Evolutionary conservation across 2,113 vertebrate species (phyloP), one percentile per base, ranked within the genome.

Genomic region (Protobothrops mucrosquamatus): DNA sequence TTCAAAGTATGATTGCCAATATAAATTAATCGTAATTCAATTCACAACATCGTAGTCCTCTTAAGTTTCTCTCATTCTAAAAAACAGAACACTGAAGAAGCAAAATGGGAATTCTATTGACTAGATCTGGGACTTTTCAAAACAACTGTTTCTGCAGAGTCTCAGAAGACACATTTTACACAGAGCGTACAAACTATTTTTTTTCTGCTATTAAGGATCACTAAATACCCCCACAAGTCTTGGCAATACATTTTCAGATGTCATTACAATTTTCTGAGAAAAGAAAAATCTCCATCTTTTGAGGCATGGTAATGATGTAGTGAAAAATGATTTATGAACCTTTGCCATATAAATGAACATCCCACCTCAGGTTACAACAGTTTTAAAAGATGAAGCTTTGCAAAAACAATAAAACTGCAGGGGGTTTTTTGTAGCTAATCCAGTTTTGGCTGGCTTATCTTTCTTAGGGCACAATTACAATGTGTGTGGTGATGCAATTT

Each of bases 391-490:
- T 88, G 0, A 26, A 3, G 51, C 46, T 95, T 4, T 0, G 85
- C 92, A 81, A 92, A 95, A 94, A 48, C 92, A 91, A 57, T 12
- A 92, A 87, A 29, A 74, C 7, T 20, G 29, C 81, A 56, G 43
- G 11, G 91, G 86, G 90, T 64, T 5, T 88, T 91, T 88, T 91
- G 74, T 52, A 96, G 51, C 56, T 92, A 96, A 94, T 57, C 89
- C 94, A 85, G 92, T 93, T 93, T 92, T 69, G 74, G 34, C 59
- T 95, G 89, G 39, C 8, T 87, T 94, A 39, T 59, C 92, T 48
- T 57, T 92, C 92, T 91, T 93, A 92, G 91, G 69, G 18, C 87
- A 96, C 90, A 92, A 39, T 95, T 94, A 92, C 26, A 93, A 94
- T n/a, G 91, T 89, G 90, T 95, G 61, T 74, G 92, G 91, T 29